Conservation (phyloP, 2,888 invertebrate species). For the Apantesis nais region DNA sequence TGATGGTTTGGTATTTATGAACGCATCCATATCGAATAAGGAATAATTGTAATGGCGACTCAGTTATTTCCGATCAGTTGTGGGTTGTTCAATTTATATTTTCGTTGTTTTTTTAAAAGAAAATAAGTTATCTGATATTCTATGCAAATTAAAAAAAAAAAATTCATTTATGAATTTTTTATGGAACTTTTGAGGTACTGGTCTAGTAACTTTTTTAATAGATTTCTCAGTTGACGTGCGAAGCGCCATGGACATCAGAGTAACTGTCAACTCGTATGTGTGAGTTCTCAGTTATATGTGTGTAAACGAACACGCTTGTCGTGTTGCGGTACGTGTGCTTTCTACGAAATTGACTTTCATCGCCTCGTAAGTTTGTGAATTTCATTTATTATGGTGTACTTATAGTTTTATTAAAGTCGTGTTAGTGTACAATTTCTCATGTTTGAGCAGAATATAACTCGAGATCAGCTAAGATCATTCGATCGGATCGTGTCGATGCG, state of each 20-base stretch:
- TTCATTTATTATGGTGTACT: slow-evolving; percentile 69
- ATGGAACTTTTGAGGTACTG: neutral
- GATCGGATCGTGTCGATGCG: slow-evolving; percentile 84
- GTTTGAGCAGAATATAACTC: slow-evolving; percentile 41
- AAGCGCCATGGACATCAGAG: slow-evolving; percentile 20
- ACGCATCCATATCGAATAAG: neutral
- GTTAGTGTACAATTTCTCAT: slow-evolving; percentile 45
- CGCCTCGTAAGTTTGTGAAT: slow-evolving; percentile 84
- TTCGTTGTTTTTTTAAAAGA: neutral
- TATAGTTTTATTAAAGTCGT: slow-evolving; percentile 54
- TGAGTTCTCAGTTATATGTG: slow-evolving; percentile 70
- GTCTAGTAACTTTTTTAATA: neutral
- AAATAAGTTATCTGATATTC: neutral
- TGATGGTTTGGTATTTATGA: neutral
- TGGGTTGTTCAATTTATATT: neutral
- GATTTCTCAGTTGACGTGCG: slow-evolving; percentile 5
- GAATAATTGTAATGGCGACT: neutral
- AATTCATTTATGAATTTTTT: neutral
- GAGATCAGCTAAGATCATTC: slow-evolving; percentile 71
- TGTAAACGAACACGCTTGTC: slow-evolving; percentile 79
- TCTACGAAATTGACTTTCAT: slow-evolving; percentile 82
- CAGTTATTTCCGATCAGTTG: neutral
- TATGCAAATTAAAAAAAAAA: neutral
- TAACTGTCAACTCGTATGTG: slow-evolving; percentile 50
- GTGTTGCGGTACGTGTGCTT: slow-evolving; percentile 82